Percentiles rank a stretch among this genome's conserved stretches.
phyloP scores from a whole-genome alignment of 2,888 invertebrate genomes.

The Pteria penguin region DNA sequence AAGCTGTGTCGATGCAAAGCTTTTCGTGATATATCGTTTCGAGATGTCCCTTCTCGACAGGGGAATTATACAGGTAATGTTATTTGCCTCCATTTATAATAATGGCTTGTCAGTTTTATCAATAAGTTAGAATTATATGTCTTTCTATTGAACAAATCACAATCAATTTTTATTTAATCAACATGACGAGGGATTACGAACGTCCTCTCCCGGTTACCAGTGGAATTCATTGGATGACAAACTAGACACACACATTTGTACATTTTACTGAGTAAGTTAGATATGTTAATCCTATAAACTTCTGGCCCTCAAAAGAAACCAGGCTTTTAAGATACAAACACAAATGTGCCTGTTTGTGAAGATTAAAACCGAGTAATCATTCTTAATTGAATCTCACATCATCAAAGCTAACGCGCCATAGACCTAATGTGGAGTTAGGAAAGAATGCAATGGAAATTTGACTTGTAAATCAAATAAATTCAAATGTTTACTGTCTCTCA shows the following conservation, averaged over 20 bases:
- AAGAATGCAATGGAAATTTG: conserved; percentile 13
- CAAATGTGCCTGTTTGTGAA: conserved; percentile 38
- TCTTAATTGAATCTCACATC: conserved; percentile 34
- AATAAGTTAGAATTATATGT: conserved; percentile 10
- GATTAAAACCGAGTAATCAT: conserved; percentile 41
- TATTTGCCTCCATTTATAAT: conserved; percentile 5
- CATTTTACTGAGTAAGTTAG: conserved; percentile 20
- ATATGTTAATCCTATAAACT: conserved; percentile 37
- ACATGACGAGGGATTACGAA: neutral
- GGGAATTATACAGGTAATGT: neutral
- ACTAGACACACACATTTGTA: conserved; percentile 27
- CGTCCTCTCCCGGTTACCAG: conserved; percentile 3
- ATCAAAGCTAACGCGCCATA: conserved; percentile 29
- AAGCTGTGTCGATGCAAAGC: too few species aligned
- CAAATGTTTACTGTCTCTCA: conserved; percentile 23
- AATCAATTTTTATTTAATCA: conserved; percentile 20
- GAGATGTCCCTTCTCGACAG: neutral
- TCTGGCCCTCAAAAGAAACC: conserved; percentile 30
- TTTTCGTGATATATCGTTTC: too few species aligned
- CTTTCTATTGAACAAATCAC: conserved; percentile 12
- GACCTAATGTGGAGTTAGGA: conserved; percentile 4
- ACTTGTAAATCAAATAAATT: conserved; percentile 31
- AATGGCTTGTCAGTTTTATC: conserved; percentile 13
- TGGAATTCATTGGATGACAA: conserved; percentile 1
- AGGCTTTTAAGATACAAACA: conserved; percentile 31